phyloP scores from a whole-genome alignment of 2,888 invertebrate genomes.

The Cynaeus angustus region DNA sequence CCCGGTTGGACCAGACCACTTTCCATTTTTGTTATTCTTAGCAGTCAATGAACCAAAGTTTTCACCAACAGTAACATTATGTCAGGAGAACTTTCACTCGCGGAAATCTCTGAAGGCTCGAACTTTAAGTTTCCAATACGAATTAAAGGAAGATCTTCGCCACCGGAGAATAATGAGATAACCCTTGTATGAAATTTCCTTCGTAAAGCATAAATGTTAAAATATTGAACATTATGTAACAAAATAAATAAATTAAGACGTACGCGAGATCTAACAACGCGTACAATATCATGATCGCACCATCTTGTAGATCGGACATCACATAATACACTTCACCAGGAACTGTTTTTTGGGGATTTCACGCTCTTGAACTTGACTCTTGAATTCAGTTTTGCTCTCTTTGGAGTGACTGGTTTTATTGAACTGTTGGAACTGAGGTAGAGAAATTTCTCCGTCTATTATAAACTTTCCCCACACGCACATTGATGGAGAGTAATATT shows the following conservation, averaged over 20 bases:
- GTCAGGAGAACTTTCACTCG: conserved; percentile 29
- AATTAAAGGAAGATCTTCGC: conserved; percentile 40
- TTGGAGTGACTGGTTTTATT: not conserved
- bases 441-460: conserved; percentile 23
- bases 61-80: conserved; percentile 16
- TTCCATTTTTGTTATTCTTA: conserved; percentile 31
- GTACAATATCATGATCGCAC: conserved; percentile 31
- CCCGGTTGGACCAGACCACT: conserved; percentile 10
- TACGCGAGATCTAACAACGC: conserved; percentile 34
- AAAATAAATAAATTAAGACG: conserved; percentile 35
- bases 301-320: conserved; percentile 15
- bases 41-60: conserved; percentile 21
- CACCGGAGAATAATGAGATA: conserved; percentile 17
- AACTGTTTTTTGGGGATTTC: not conserved
- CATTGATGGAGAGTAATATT: not conserved
- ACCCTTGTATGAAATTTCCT: conserved; percentile 19
- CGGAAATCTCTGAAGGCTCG: not conserved
- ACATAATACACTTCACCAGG: conserved; percentile 8
- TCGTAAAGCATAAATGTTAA: conserved; percentile 32
- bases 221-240: conserved; percentile 35
- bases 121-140: not conserved
- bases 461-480: conserved; percentile 21
- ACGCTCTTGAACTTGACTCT: conserved; percentile 26
- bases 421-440: conserved; percentile 9
- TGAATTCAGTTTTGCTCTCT: not conserved